Base-by-base conservation (phyloP, 2,888 invertebrate species). In the Graphium colonna region DNA sequence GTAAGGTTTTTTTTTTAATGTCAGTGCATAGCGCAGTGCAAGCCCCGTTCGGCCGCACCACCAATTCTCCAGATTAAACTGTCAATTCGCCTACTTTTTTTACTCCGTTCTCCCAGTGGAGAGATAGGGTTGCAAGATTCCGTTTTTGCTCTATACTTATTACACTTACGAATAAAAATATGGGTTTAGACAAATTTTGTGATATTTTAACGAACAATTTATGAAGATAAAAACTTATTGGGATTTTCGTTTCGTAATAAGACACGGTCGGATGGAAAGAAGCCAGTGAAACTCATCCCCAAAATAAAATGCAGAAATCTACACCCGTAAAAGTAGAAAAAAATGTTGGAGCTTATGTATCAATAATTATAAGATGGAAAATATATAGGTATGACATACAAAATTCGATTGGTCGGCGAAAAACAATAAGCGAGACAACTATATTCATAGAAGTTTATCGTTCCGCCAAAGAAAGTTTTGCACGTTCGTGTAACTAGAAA, bases 31-130 rank as follows among this genome's bases (percentile, higher is more conserved):
- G 52, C 44, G 55, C 59, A 60, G 49, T 57, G 54, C 60, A 57
- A 63, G 68, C 63, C 68, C 63, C 60, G 67, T 65, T 63, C 71
- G 67, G 66, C 69, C 71, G 67, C 73, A 67, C 65, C 65, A 74
- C 70, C 75, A 70, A 74, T 72, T 79, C 71, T 71, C 72, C 68
- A 75, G 79, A 82, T 84, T 84, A 82, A 82, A 83, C 80, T 85
- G 82, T 80, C 85, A 85, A 85, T 84, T 81, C 71, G 68, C 67
- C 69, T 68, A 69, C 69, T 66, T 69, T 77, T n/a, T 69, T 75
- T 63, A 65, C 73, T 74, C 69, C 73, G 41, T 46, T 38, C 39
- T 15, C 26, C 42, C 10, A 7, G 47, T 16, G 36, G 12, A 68
- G 63, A 57, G 43, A 50, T 56, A 56, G 59, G 57, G 57, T 51